Conservation (phyloP, 2,888 invertebrate genomes). For the Abrostola triplasia region DNA sequence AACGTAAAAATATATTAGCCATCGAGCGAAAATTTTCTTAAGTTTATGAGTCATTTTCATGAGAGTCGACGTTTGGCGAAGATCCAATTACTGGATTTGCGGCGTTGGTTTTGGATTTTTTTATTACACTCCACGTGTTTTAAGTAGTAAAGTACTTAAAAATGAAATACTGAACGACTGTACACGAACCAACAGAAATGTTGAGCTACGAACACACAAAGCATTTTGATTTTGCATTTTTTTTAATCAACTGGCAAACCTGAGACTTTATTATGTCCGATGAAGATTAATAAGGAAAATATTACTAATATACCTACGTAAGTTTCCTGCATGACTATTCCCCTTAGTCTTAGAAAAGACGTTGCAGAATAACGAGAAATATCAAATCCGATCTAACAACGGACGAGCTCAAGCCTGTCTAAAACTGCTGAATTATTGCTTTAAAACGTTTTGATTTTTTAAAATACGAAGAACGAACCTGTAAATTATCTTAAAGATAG, state of each 20-base stretch:
- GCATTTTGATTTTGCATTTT: conserved; percentile 1
- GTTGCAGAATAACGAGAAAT: too few species aligned
- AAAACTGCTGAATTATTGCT: too few species aligned
- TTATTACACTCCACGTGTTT: conserved; percentile 44
- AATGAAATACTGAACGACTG: conserved; percentile 27
- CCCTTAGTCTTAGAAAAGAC: too few species aligned
- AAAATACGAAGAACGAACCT: background rate
- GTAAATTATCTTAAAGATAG: background rate
- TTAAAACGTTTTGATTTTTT: too few species aligned
- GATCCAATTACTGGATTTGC: conserved; percentile 58
- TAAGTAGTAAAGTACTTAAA: conserved; percentile 36
- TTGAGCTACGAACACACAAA: conserved; percentile 8
- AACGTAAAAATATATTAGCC: conserved; percentile 58
- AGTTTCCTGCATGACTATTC: too few species aligned
- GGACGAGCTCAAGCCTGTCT: too few species aligned
- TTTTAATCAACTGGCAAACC: too few species aligned
- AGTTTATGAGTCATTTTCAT: conserved; percentile 58
- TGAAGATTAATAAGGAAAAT: too few species aligned
- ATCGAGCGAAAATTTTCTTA: conserved; percentile 58
- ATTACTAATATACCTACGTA: too few species aligned
- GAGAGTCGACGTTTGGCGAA: conserved; percentile 54
- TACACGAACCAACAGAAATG: conserved; percentile 20
- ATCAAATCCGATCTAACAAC: too few species aligned
- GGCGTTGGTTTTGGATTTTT: conserved; percentile 47
- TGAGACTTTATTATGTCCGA: too few species aligned